These are phyloP conservation scores for Anguilla megastoma DNA, from an alignment of 2,797 vertebrate species.

Conservation along the genomic window DNA sequence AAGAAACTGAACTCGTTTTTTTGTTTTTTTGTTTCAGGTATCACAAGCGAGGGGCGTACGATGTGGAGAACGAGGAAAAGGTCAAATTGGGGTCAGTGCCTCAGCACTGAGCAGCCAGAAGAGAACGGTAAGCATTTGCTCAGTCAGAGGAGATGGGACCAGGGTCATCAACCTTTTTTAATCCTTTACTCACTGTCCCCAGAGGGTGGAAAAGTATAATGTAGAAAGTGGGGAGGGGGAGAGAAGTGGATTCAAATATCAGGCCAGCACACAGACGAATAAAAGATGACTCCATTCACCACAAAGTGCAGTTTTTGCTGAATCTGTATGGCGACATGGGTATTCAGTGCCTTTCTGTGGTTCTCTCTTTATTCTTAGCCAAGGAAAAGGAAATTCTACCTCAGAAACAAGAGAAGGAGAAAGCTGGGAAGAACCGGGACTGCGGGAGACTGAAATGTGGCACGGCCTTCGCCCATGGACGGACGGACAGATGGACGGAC, in stretches of 20 bases:
- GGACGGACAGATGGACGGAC: slow-evolving; percentile 23
- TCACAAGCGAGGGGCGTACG: slow-evolving; percentile 92
- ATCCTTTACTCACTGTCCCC: not conserved
- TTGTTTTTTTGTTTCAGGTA: slow-evolving; percentile 74
- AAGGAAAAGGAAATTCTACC: slow-evolving; percentile 76
- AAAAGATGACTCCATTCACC: not conserved
- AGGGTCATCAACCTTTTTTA: not conserved
- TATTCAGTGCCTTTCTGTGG: slow-evolving; percentile 41
- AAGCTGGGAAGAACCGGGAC: slow-evolving; percentile 53
- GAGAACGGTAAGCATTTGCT: slow-evolving; percentile 65
- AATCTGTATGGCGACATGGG: not conserved
- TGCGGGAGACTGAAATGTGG: slow-evolving; percentile 21
- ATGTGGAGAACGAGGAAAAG: slow-evolving; percentile 96
- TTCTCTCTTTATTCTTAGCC: slow-evolving; percentile 48
- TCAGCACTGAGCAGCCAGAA: slow-evolving; percentile 78
- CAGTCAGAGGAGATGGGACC: not conserved
- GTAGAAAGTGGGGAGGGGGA: not conserved
- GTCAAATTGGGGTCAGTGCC: slow-evolving; percentile 87
- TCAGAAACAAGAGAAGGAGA: slow-evolving; percentile 70
- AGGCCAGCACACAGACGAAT: not conserved
- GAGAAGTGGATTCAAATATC: not conserved
- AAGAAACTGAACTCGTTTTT: slow-evolving; percentile 25
- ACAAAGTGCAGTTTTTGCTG: not conserved
- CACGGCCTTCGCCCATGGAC: slow-evolving; percentile 30
- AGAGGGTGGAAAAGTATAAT: not conserved